Base-by-base conservation (phyloP, 2,888 invertebrate species). In the Phyllotreta cruciferae region DNA sequence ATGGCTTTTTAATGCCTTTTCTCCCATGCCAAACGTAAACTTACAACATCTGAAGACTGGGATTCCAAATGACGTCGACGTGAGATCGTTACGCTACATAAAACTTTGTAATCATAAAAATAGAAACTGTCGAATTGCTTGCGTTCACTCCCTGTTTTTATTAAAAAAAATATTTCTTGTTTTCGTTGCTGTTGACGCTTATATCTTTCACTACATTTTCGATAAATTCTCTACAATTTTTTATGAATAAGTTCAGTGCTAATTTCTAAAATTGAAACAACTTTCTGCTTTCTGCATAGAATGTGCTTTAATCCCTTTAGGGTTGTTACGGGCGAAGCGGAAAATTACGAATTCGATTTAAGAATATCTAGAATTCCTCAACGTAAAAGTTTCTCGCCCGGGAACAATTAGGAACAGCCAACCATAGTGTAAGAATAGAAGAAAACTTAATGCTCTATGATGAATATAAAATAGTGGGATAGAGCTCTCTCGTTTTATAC, bases 1-100 rank as follows among this genome's bases (percentile, higher is more conserved):
- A 53, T 60, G 52, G 60, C 60, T 60, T 60, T 60, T 60, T 60
- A 60, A 60, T 60, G 44, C 52, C 60, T 53, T 60, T 53, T 52
- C 52, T 52, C 11, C 37, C 38, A 37, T 38, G 38, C 52, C 37
- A 37, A 52, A 52, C 36, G 37, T 37, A 52, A 8, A 37, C 37
- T 6, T 52, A 13, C n/a, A 52, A 52, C 6, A 52, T 52, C 11
- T 44, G 10, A 10, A 14, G 8, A 44, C 11, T 14, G 44, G 11
- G 14, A 14, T 44, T 10, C 41, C 10, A 41, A 41, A 41, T 41
- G 41, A 41, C 41, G 9, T 41, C 41, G 41, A 9, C 9, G 9
- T n/a, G n/a, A 41, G 41, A 41, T n/a, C 10, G 10, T 41, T 41
- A 10, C 41, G 10, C n/a, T 41, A 41, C 41, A 41, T n/a, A 41